These are phyloP conservation scores for Episyrphus balteatus DNA, from an alignment of 1,140 invertebrate genomes.

Conservation along the genomic window DNA sequence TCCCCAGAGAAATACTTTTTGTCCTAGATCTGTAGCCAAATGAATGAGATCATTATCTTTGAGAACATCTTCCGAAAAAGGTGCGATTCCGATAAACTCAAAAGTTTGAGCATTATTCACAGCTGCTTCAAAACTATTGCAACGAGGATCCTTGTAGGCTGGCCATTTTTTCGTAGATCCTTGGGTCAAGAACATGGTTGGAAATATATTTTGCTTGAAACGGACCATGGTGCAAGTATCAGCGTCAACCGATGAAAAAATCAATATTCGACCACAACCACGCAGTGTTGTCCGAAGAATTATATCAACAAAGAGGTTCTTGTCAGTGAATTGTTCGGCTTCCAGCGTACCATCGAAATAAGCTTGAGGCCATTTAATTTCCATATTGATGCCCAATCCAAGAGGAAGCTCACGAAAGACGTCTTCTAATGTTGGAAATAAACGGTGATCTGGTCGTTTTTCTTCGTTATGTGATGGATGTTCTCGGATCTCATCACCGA, in stretches of 20 bases:
- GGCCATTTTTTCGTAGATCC: conserved; percentile 69
- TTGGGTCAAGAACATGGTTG: conserved; percentile 85
- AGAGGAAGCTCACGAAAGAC: conserved; percentile 67
- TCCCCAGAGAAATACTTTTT: conserved; percentile 91
- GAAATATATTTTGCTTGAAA: conserved; percentile 89
- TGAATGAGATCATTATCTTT: conserved; percentile 62
- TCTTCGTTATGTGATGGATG: conserved; percentile 28
- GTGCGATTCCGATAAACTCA: conserved; percentile 77
- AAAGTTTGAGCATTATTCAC: conserved; percentile 68
- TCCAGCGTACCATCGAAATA: conserved; percentile 74
- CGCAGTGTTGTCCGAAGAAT: conserved; percentile 64
- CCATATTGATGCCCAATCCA: conserved; percentile 86
- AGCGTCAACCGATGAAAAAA: conserved; percentile 91
- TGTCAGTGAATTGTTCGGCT: conserved; percentile 79
- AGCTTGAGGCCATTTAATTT: conserved; percentile 91
- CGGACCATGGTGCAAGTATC: conserved; percentile 87
- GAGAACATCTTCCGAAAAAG: conserved; percentile 82
- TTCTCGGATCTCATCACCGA: conserved; percentile 23
- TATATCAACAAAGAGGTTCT: conserved; percentile 79
- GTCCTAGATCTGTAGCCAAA: conserved; percentile 56
- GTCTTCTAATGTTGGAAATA: conserved; percentile 81
- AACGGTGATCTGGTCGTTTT: conserved; percentile 65
- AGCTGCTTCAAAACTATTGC: conserved; percentile 65
- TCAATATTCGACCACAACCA: conserved; percentile 64
- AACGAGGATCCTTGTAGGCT: conserved; percentile 72